Conservation (phyloP, 1,140 invertebrate genomes). For the Zaprionus camerounensis region DNA sequence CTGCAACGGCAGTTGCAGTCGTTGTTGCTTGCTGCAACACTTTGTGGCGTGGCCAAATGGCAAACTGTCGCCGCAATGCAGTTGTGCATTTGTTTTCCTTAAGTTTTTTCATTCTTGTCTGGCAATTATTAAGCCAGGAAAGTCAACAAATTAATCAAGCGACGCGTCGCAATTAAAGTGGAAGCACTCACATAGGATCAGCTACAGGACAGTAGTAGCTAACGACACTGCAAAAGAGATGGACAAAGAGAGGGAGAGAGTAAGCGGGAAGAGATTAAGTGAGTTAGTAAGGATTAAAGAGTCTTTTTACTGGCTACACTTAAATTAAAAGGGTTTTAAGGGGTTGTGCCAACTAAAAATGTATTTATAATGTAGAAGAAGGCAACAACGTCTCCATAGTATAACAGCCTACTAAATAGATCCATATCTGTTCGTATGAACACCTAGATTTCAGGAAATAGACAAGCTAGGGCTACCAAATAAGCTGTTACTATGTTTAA, state of each 20-base stretch:
- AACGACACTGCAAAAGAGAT: neutral
- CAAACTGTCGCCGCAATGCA: slow-evolving; percentile 60
- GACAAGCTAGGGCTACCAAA: too few species aligned
- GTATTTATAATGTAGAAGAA: too few species aligned
- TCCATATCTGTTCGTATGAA: too few species aligned
- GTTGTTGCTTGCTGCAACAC: slow-evolving; percentile 42
- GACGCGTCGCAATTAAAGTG: slow-evolving; percentile 65
- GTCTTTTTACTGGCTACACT: too few species aligned
- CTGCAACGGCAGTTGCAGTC: slow-evolving; percentile 26
- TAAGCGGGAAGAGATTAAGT: too few species aligned
- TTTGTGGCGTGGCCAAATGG: slow-evolving; percentile 58
- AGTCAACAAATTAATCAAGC: slow-evolving; percentile 78
- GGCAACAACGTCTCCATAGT: too few species aligned
- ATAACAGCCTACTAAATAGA: too few species aligned
- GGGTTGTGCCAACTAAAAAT: too few species aligned
- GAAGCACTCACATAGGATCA: slow-evolving; percentile 21
- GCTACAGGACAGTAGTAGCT: slow-evolving; percentile 8
- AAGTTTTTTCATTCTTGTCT: slow-evolving; percentile 34
- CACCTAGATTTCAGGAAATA: too few species aligned
- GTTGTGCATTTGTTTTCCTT: slow-evolving; percentile 51
- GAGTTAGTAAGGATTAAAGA: too few species aligned
- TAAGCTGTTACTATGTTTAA: too few species aligned
- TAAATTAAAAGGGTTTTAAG: too few species aligned
- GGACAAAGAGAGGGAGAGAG: neutral
- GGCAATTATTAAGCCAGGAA: slow-evolving; percentile 67